Base-by-base conservation (phyloP, 1,140 invertebrate species). In the Sinonovacula constricta region DNA sequence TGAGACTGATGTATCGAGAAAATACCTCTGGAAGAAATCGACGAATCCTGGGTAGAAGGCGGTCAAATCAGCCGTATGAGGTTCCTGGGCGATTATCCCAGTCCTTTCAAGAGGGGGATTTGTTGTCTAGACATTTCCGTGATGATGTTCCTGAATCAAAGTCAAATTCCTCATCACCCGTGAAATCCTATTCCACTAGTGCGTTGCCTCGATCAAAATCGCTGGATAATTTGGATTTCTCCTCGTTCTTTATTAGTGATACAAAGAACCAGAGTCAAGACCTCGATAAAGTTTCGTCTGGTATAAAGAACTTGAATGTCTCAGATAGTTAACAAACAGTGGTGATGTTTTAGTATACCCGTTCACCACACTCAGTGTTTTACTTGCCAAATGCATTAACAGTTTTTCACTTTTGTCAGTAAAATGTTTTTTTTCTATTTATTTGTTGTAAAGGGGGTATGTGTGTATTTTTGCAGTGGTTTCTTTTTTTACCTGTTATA, bases 211-310 rank as follows among this genome's bases (percentile, higher is more conserved):
- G 88, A 70, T 89, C 87, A 69, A 86, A 84, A 59, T 89, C 88
- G 45, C 68, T 89, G 39, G 86, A 88, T 63, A 87, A 89, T 65
- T 75, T 88, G 36, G 85, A 88, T 60, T 79, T 87, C 57, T 71
- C 67, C 22, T 26, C 79, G 36, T 51, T 74, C 62, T 74, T 49
- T 34, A 63, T 78, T 3, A 39, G 26, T 39, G 59, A 69, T 15
- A 69, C 54, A 45, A n/a, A n/a, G n/a, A 33, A 51, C 15, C 79
- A 85, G 30, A 79, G 54, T 39, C 79, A 83, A 45, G 86, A 87
- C 54, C 84, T 88, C 51, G 88, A 89, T 34, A 83, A 79, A 15
- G 81, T 89, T 22, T 85, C 87, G 5, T 68, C 81, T 28, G 81
- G 84, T 57, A 57, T 88, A 49, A 81, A 83, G 51, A 85, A 87